A percentile compares a stretch with the other conserved stretches of the same genome.
phyloP scores from a whole-genome alignment of 2,888 invertebrate species.

The Ornithoptera priamus region DNA sequence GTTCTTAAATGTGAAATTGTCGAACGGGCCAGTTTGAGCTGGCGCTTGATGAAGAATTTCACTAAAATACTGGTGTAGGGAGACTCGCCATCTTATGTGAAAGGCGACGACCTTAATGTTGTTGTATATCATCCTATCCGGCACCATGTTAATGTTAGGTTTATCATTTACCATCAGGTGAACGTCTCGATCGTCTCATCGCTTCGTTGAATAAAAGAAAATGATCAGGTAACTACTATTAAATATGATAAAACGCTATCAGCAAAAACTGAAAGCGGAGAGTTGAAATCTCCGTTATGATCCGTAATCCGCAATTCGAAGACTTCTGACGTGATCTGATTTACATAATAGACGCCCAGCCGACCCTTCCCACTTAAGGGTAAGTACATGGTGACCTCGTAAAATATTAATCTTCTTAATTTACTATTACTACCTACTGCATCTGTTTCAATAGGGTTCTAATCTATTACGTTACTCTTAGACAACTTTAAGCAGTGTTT shows the following conservation, averaged over 20 bases:
- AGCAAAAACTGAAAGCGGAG: constrained; percentile 2
- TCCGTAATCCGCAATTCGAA: constrained; percentile 11
- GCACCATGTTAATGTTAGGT: too few relatives aligned
- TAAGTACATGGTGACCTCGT: not conserved
- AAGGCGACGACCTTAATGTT: not conserved
- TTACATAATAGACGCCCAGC: constrained; percentile 20
- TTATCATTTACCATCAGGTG: too few relatives aligned
- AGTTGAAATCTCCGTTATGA: constrained; percentile 12
- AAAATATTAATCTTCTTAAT: constrained; percentile 3
- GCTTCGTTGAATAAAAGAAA: not conserved
- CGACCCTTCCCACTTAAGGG: constrained; percentile 12
- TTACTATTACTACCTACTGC: not conserved
- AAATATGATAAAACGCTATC: not conserved
- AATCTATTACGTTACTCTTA: too few relatives aligned
- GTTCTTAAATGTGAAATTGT: too few relatives aligned
- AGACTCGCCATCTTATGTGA: too few relatives aligned
- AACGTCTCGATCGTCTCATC: not conserved
- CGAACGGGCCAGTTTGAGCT: too few relatives aligned
- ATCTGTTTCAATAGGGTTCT: too few relatives aligned
- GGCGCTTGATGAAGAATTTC: too few relatives aligned
- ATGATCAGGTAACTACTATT: not conserved
- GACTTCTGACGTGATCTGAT: constrained; percentile 22
- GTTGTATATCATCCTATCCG: too few relatives aligned
- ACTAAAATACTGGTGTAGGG: too few relatives aligned
- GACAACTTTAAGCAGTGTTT: too few relatives aligned